Base-by-base conservation (phyloP, 2,113 vertebrate genomes). In the Saiga tatarica region DNA sequence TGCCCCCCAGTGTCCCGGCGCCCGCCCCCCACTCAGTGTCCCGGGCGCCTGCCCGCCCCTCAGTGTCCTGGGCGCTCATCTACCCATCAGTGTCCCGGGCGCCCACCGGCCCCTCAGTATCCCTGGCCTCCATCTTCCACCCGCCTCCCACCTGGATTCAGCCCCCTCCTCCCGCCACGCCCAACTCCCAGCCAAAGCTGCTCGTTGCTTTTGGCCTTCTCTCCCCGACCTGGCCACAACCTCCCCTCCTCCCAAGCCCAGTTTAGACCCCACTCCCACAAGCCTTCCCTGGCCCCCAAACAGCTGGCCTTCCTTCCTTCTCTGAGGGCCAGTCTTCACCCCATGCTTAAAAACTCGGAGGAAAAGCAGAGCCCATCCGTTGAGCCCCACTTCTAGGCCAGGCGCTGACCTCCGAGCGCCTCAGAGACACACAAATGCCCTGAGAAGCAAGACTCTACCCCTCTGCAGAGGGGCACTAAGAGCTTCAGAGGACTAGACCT, bases 41-140 rank as follows among this genome's bases (percentile, higher is more conserved):
- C 25, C 2, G 0, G 33, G 52, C 14, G 0, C 25, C 25, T 5
- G 5, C 0, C 17, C 0, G 2, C 4, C 53, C 10, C 4, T 81
- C 60, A 0, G 60, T 21, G 91, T 64, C 7, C 25, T 1, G 0
- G 33, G 52, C 15, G 1, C 26, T 5, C 53, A 7, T 45, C 45
- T 45, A 6, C 6, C 52, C 6, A 0, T 10, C 47, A 50, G 47
- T 50, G 91, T 8, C 10, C 28, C 1, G 0, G 30, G 95, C 9
- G 9, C 45, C 45, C 45, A 10, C 9, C 45, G 1, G 9, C 45
- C 45, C 45, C 45, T 47, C 45, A 47, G 45, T 21, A 0, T 9
- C 13, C 25, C 2, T 0, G 33, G 93, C 26, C 9, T 28, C 71
- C 59, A 87, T 60, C n/a, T 28, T 13, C 10, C 11, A 4, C 84